Evolutionary conservation across 2,888 invertebrate species (phyloP), one percentile per base, ranked within the genome.

Genomic region (Creontiades dilutus): DNA sequence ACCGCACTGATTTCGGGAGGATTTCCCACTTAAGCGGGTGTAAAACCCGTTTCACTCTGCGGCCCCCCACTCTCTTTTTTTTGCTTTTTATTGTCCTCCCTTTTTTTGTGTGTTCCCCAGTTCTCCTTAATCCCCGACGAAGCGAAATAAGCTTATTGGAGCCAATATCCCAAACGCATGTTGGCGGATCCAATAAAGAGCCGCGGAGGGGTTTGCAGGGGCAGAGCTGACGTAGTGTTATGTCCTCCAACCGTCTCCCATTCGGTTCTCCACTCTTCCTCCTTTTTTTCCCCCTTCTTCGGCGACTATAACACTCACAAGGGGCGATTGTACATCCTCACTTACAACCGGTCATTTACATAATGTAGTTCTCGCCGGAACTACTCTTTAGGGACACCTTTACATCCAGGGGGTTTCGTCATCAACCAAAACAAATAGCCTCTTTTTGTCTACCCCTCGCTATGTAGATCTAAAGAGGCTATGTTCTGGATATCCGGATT

Each of bases 331-430:
- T 90, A 90, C 90, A 90, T 90, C 90, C 90, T 90, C 90, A 86
- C 90, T 90, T 90, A 90, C 90, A 90, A 52, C 85, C 90, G 85
- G 61, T 86, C 90, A 82, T 90, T 90, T 90, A 76, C 90, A 90
- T 90, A 90, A 90, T 90, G 85, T 90, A 85, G 76, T 90, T 85
- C 85, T 78, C 68, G 28, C 76, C 90, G 37, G 68, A 90, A 90
- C 90, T 90, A 90, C 90, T 76, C 90, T 90, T 90, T 75, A 85
- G 90, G 90, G 90, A 90, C 90, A 90, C 90, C 90, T 90, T 86
- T 57, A 23, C 81, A 81, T 89, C 57, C 28, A 81, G 81, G 80
- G 80, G 76, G 76, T 28, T 76, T 76, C 76, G 76, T 28, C 28
- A 76, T 37, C 9, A 37, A 76, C 76, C 28, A 76, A 76, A 76